Evolutionary conservation across 2,888 invertebrate species (phyloP).

Genomic region (Cryptocephalus moraei): DNA sequence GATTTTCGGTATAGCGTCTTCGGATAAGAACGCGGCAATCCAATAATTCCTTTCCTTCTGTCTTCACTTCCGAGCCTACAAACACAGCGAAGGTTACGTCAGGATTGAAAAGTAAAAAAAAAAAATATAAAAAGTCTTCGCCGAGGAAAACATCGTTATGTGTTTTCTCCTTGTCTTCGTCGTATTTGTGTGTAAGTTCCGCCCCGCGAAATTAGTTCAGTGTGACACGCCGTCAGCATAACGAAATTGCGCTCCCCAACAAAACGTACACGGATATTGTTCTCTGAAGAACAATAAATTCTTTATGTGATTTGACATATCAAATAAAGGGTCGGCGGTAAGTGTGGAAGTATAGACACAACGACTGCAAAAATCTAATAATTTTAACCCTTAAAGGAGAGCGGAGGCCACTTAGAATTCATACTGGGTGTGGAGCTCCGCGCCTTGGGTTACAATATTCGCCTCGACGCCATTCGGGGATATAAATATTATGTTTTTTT

Average conservation of each 20-base stretch:
- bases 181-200: background rate
- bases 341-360: conserved; percentile 8
- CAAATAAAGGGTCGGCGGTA: conserved; percentile 6
- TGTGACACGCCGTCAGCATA: background rate
- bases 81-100: too few relatives aligned
- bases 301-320: conserved; percentile 11
- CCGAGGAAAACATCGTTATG: too few relatives aligned
- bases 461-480: conserved; percentile 16
- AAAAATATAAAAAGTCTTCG: too few relatives aligned
- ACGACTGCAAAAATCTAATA: conserved; percentile 11
- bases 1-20: too few relatives aligned
- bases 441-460: conserved; percentile 13
- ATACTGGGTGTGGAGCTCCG: conserved; percentile 5
- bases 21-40: too few relatives aligned
- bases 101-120: too few relatives aligned
- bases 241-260: background rate
- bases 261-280: background rate
- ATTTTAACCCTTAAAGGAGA: conserved; percentile 6
- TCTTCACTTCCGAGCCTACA: too few relatives aligned
- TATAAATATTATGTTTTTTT: conserved; percentile 20
- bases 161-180: too few relatives aligned
- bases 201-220: background rate
- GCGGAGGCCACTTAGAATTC: conserved; percentile 7
- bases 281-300: conserved; percentile 9
- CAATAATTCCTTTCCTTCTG: too few relatives aligned